Evolutionary conservation across 2,113 vertebrate species (phyloP).

Genomic region (Lanius ludovicianus): DNA sequence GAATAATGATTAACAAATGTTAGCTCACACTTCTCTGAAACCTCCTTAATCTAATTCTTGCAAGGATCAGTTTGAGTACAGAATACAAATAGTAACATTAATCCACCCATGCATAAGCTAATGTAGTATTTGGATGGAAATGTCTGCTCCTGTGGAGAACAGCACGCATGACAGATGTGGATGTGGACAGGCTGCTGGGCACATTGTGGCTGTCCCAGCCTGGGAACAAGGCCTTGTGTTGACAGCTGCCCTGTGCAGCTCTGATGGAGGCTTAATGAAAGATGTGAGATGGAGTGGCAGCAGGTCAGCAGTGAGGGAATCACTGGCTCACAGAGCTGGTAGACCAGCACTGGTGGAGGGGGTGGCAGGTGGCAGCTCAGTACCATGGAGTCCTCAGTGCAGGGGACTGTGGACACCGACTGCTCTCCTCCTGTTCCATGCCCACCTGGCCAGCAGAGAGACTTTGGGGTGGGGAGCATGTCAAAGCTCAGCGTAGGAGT

Average conservation of each 20-base stretch:
- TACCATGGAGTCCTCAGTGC: fast-evolving
- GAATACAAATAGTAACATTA: conserved; percentile 18
- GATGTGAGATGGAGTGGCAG: background rate
- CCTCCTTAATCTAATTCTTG: background rate
- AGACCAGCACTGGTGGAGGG: fast-evolving
- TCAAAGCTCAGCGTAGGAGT: background rate
- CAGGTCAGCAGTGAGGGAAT: background rate
- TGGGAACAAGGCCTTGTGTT: background rate
- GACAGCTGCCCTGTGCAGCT: background rate
- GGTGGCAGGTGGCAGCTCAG: background rate
- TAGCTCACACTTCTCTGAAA: background rate
- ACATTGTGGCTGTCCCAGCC: fast-evolving
- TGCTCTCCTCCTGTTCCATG: background rate
- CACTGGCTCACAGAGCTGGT: fast-evolving
- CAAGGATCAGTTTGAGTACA: background rate
- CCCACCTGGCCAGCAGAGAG: background rate
- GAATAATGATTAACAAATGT: background rate
- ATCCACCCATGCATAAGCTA: background rate
- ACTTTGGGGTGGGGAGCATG: background rate
- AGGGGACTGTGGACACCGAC: fast-evolving
- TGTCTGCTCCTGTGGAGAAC: background rate
- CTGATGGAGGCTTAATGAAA: background rate
- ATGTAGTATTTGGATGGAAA: background rate
- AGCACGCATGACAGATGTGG: background rate
- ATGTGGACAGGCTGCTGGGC: fast-evolving